Evolutionary conservation across 2,888 invertebrate species (phyloP).

Genomic region (Athalia cordata): DNA sequence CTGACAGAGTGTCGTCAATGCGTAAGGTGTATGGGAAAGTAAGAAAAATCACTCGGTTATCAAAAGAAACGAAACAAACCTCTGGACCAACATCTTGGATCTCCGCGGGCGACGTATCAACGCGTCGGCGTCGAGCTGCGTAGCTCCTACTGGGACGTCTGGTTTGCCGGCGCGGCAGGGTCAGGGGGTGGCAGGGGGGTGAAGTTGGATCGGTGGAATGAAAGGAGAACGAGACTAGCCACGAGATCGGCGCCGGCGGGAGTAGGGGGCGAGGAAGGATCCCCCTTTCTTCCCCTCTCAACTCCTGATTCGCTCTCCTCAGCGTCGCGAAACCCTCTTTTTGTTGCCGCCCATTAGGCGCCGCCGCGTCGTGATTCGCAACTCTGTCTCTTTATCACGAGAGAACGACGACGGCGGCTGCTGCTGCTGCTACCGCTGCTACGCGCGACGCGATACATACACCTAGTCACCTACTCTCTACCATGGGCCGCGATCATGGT

Average conservation of each 20-base stretch:
- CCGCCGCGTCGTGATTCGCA: constrained; percentile 72
- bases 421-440: constrained; percentile 42
- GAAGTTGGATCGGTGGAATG: constrained; percentile 21
- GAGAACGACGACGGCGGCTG: constrained; percentile 51
- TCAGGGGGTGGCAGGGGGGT: not conserved
- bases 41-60: not conserved
- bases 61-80: not conserved
- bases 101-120: constrained; percentile 46
- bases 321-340: constrained; percentile 58
- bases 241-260: constrained; percentile 45
- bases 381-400: constrained; percentile 70
- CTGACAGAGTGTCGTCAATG: too few species aligned
- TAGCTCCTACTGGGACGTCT: not conserved
- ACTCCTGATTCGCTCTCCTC: not conserved
- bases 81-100: not conserved
- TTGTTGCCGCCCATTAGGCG: constrained; percentile 73
- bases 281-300: constrained; percentile 9
- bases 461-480: too few species aligned
- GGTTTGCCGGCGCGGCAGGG: not conserved
- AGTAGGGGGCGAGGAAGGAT: constrained; percentile 32
- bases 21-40: not conserved
- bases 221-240: constrained; percentile 42
- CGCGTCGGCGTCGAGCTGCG: constrained; percentile 38
- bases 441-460: constrained; percentile 8
- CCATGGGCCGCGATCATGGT: too few species aligned